Conservation (phyloP, 1,140 invertebrate genomes). For the Dinoponera quadriceps region DNA sequence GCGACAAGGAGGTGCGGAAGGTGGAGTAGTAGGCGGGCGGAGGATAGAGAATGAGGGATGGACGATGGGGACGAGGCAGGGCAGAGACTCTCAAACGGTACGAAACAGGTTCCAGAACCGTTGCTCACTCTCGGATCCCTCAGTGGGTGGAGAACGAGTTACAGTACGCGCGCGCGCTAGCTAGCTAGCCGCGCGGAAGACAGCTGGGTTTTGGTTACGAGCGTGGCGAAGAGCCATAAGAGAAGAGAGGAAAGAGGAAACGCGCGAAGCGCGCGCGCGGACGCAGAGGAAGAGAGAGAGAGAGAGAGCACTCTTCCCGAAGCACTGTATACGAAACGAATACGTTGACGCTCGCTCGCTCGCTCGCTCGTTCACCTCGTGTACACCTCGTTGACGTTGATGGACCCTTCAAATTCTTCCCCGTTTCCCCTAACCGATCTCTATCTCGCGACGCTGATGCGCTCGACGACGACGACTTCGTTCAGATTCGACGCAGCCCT, state of each 20-base stretch:
- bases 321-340: too few species aligned
- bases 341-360: too few species aligned
- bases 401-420: too few species aligned
- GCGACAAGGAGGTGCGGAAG: conserved; percentile 40
- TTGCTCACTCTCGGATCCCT: conserved; percentile 76
- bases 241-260: conserved; percentile 61
- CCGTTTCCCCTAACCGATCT: too few species aligned
- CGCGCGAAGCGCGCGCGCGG: conserved; percentile 13
- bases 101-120: conserved; percentile 80
- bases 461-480: too few species aligned
- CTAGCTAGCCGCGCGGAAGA: conserved; percentile 77
- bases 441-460: too few species aligned
- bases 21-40: conserved; percentile 17
- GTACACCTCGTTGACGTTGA: too few species aligned
- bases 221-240: conserved; percentile 78
- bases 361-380: too few species aligned
- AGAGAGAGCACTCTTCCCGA: background rate
- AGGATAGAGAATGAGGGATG: conserved; percentile 63
- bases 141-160: conserved; percentile 80
- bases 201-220: conserved; percentile 78
- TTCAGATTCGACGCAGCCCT: too few species aligned
- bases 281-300: conserved; percentile 33
- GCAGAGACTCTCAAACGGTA: conserved; percentile 79
- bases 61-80: conserved; percentile 70
- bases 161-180: conserved; percentile 77